Evolutionary conservation across 2,113 vertebrate species (phyloP).

Genomic region (Mystacornis crossleyi): DNA sequence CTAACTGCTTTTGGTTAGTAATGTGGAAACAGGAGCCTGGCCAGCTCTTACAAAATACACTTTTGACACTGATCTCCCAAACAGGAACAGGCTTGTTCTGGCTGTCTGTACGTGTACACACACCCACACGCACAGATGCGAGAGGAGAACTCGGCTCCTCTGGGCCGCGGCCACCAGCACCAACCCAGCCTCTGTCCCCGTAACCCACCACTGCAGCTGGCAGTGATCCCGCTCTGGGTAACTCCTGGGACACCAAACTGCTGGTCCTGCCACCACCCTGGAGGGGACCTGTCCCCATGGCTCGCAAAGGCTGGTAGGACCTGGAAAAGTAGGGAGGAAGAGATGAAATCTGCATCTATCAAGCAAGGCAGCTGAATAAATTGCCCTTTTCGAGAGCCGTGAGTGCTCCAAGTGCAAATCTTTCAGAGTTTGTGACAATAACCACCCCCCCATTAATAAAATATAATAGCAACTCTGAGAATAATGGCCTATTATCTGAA

Average conservation of each 20-base stretch:
- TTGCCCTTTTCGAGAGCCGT: not conserved
- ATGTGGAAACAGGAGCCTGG: conserved; percentile 57
- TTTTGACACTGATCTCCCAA: conserved; percentile 59
- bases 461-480: conserved; percentile 60
- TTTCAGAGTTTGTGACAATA: conserved; percentile 24
- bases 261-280: not conserved
- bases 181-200: not conserved
- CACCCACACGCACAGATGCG: conserved; percentile 40
- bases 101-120: not conserved
- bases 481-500: conserved; percentile 64
- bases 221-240: accelerated
- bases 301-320: not conserved
- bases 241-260: not conserved
- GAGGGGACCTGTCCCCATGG: too few species aligned
- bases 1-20: conserved; percentile 26
- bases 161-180: conserved; percentile 7
- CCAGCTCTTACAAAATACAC: conserved; percentile 60
- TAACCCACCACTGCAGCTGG: not conserved
- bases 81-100: conserved; percentile 60
- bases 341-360: not conserved
- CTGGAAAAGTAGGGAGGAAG: not conserved
- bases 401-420: conserved; percentile 22
- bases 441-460: conserved; percentile 67
- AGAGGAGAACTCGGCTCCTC: not conserved
- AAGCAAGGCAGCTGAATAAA: not conserved